Evolutionary conservation across 2,888 invertebrate genomes (phyloP).

Genomic region (Lepidochitona cinerea): DNA sequence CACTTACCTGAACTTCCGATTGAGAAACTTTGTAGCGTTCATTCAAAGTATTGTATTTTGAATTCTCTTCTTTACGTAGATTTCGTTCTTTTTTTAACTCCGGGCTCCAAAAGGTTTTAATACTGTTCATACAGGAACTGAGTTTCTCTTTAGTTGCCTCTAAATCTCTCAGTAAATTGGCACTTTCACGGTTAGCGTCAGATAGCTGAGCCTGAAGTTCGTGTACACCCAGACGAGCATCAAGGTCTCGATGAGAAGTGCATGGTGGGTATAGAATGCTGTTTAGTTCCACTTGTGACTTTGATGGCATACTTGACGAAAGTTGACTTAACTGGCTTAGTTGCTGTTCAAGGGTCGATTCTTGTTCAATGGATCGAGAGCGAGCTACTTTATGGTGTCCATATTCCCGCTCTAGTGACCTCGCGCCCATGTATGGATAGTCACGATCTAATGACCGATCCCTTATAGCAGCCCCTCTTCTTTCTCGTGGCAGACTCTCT

Average conservation of each 20-base stretch:
- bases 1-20: conserved; percentile 95
- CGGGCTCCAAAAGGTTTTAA: conserved; percentile 99
- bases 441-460: conserved; percentile 78
- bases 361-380: conserved; percentile 57
- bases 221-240: neutral
- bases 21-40: conserved; percentile 96
- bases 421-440: conserved; percentile 67
- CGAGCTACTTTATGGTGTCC: conserved; percentile 46
- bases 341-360: conserved; percentile 4
- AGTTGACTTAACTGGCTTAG: neutral
- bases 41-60: conserved; percentile 95
- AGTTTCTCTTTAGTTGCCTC: conserved; percentile 94
- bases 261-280: conserved; percentile 14
- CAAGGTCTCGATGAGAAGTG: neutral
- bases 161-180: conserved; percentile 75
- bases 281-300: conserved; percentile 16
- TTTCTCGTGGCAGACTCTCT: conserved; percentile 13
- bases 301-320: neutral
- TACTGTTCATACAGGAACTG: conserved; percentile 99
- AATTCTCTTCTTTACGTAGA: conserved; percentile 96
- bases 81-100: conserved; percentile 99
- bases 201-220: conserved; percentile 82
- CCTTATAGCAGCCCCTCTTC: conserved; percentile 53
- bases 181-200: conserved; percentile 93
- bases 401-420: conserved; percentile 64